Evolutionary conservation across 2,888 invertebrate species (phyloP), one percentile per base, ranked within the genome.

Genomic region (Candidula unifasciata): DNA sequence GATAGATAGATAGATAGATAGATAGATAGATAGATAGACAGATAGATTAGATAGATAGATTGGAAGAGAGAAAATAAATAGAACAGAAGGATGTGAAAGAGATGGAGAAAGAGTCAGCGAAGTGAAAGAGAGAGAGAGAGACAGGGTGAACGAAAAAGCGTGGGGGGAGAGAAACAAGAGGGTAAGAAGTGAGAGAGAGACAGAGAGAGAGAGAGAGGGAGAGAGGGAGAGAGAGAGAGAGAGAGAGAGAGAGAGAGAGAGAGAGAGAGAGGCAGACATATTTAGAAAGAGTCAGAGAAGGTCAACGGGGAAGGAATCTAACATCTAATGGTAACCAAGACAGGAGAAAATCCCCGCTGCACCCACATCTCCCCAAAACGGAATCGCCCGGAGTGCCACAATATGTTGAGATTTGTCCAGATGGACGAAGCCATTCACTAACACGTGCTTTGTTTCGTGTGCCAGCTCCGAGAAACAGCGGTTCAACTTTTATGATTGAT

Each of bases 371-470:
- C 24, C 44, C n/a, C 52, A 35, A 1, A 52, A 52, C 52, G 73
- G 73, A 74, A 74, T 52, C 6, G 27, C 73, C 73, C n/a, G 52
- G 10, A 18, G 73, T 16, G 73, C 52, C 44, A 52, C 52, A 74
- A 52, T 74, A 74, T 74, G 52, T n/a, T 30, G n/a, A 18, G 73
- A 52, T 44, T 74, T 52, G 73, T 35, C 52, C 73, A 8, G 52
- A 5, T 16, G 35, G 52, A 10, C 10, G 18, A 60, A 3, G 60
- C 21, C 21, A 21, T 60, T 60, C n/a, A 24, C 60, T 5, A 24
- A n/a, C n/a, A n/a, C 21, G 3, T 24, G 60, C 21, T 24, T 24
- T 60, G n/a, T 60, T 44, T 44, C 44, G 44, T 44, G 44, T 44
- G 44, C 44, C 44, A 44, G 44, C 44, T 44, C 44, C 44, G 44